Evolutionary conservation across 2,888 invertebrate genomes (phyloP), one percentile per base, ranked within the genome.

Genomic region (Pyrocoelia pectoralis): DNA sequence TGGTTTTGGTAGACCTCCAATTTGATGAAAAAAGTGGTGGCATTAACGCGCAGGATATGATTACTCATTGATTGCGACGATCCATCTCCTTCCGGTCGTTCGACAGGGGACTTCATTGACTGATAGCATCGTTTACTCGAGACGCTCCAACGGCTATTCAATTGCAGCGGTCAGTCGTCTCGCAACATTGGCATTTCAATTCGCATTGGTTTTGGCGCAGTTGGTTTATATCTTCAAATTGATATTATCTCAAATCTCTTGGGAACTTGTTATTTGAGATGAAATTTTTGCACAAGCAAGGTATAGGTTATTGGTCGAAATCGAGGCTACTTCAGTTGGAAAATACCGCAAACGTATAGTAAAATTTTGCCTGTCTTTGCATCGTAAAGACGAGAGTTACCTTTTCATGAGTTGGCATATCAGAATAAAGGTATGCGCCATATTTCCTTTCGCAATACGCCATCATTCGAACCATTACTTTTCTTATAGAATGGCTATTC

Each of bases 21-120:
- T 61, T 54, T 54, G 38, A 52, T 28, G 56, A 65, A 53, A 64
- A 60, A 65, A 67, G 61, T 54, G 63, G 59, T 56, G 59, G 57
- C 60, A 69, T 69, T 69, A 69, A 69, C 66, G 66, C 62, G 48
- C 67, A 65, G 69, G 69, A 69, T 69, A 69, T 69, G 69, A 67
- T 69, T 69, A 69, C 63, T 63, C 69, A 67, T 63, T 69, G 67
- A 67, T 67, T 69, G 67, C 64, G 61, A 59, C 57, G 54, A 67
- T 69, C 64, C 55, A 67, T 69, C 67, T 64, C 63, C 56, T 61
- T 66, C 65, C 57, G 54, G 59, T 46, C 61, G 54, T 61, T 65
- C 65, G 54, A 56, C 56, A 58, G 49, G 61, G 63, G 61, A 62
- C 59, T 65, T 56, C 61, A 61, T 65, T 65, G 65, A 61, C 57